Conservation (phyloP, 2,888 invertebrate genomes). For the Hirtodrosophila duncani region DNA sequence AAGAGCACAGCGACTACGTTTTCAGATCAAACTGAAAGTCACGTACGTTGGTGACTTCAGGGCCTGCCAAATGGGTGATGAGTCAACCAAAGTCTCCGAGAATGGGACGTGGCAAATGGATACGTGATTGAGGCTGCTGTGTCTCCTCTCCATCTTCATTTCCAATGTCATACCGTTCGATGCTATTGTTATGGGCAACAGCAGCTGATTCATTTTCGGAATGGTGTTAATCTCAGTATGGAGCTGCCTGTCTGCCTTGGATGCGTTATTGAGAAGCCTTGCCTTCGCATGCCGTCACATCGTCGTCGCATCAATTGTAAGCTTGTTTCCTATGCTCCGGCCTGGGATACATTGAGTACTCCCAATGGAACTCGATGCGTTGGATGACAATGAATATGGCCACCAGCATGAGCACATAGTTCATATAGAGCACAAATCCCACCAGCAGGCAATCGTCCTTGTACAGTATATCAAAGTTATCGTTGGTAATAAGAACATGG, state of each 20-base stretch:
- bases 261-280: slow-evolving; percentile 36
- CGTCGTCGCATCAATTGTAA: too few species aligned
- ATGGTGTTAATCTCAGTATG: too few species aligned
- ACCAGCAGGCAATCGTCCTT: slow-evolving; percentile 26
- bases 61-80: slow-evolving; percentile 26
- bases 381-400: slow-evolving; percentile 26
- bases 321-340: too few species aligned
- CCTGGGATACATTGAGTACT: neutral
- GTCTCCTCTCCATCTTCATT: too few species aligned
- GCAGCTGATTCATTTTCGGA: neutral
- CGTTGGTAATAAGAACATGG: slow-evolving; percentile 28
- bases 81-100: slow-evolving; percentile 29
- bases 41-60: slow-evolving; percentile 38
- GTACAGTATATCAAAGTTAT: slow-evolving; percentile 17
- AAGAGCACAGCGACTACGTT: too few species aligned
- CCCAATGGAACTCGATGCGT: slow-evolving; percentile 6
- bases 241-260: slow-evolving; percentile 12
- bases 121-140: slow-evolving; percentile 49
- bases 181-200: neutral
- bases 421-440: slow-evolving; percentile 33
- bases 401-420: slow-evolving; percentile 33
- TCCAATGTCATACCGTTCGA: too few species aligned
- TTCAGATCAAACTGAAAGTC: slow-evolving; percentile 27
- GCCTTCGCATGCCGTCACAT: slow-evolving; percentile 50
- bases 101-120: too few species aligned